Evolutionary conservation across 2,113 vertebrate species (phyloP).

Genomic region (Alosa alosa): DNA sequence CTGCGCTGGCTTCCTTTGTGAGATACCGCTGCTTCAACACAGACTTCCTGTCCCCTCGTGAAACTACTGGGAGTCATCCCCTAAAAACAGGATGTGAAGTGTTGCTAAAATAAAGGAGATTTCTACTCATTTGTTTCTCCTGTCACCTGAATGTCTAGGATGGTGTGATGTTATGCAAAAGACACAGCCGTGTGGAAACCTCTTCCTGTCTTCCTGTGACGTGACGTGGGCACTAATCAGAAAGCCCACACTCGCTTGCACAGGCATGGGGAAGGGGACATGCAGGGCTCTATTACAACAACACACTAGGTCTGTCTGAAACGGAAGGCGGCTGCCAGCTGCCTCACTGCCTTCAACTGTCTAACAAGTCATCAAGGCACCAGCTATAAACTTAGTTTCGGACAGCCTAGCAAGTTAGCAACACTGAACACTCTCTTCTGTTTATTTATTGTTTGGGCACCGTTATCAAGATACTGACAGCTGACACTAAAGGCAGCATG

Average conservation of each 20-base stretch:
- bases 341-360: too few relatives aligned
- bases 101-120: not conserved
- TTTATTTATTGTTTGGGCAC: too few relatives aligned
- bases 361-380: too few relatives aligned
- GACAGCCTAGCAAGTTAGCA: too few relatives aligned
- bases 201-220: not conserved
- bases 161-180: constrained; percentile 13
- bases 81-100: not conserved
- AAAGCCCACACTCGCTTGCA: not conserved
- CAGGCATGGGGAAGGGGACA: not conserved
- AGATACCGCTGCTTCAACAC: not conserved
- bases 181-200: not conserved
- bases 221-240: not conserved
- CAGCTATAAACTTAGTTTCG: too few relatives aligned
- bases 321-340: too few relatives aligned
- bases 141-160: not conserved
- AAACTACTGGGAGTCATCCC: not conserved
- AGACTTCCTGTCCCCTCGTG: not conserved
- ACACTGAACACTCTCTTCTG: too few relatives aligned
- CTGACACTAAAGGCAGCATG: too few relatives aligned
- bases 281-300: not conserved
- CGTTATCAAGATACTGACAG: too few relatives aligned
- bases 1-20: not conserved
- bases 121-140: not conserved
- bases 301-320: too few relatives aligned